A percentile compares a stretch with the other conserved stretches of the same genome.
Evolutionary conservation across 1,140 invertebrate species (phyloP).

Genomic region (Saccostrea cuccullata): DNA sequence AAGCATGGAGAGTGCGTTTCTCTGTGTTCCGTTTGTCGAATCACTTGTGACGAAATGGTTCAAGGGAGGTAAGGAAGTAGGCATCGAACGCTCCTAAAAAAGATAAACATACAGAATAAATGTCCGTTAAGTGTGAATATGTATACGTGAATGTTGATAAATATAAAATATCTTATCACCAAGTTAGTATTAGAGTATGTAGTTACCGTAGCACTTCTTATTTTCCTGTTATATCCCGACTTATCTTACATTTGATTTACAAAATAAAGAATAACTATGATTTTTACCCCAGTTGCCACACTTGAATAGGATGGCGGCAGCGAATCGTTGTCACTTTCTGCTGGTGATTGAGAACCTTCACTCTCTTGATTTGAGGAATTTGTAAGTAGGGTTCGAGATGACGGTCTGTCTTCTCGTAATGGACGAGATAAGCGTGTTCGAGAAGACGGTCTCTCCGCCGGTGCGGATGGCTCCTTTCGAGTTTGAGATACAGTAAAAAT

Average conservation of each 20-base stretch:
- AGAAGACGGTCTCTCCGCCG: neutral
- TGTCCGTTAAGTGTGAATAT: too few relatives aligned
- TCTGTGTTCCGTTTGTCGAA: neutral
- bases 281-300: neutral
- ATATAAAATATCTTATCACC: too few relatives aligned
- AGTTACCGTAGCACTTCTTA: too few relatives aligned
- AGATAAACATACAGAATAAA: neutral
- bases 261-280: too few relatives aligned
- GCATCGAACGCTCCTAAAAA: neutral
- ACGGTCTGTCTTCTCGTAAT: neutral
- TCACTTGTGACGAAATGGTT: neutral
- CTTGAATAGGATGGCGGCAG: neutral
- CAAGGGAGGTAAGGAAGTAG: neutral
- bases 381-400: slow-evolving; percentile 13
- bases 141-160: too few relatives aligned
- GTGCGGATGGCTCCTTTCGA: neutral
- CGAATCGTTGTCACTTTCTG: slow-evolving; percentile 7
- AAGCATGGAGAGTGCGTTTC: neutral
- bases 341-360: neutral
- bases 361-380: neutral
- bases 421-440: neutral
- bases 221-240: too few relatives aligned
- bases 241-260: too few relatives aligned
- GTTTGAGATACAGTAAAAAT: slow-evolving; percentile 9
- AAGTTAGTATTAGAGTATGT: too few relatives aligned